A percentile compares a stretch with the other conserved stretches of the same genome.
phyloP scores from a whole-genome alignment of 2,113 vertebrate species.

The Megaptera novaeangliae region DNA sequence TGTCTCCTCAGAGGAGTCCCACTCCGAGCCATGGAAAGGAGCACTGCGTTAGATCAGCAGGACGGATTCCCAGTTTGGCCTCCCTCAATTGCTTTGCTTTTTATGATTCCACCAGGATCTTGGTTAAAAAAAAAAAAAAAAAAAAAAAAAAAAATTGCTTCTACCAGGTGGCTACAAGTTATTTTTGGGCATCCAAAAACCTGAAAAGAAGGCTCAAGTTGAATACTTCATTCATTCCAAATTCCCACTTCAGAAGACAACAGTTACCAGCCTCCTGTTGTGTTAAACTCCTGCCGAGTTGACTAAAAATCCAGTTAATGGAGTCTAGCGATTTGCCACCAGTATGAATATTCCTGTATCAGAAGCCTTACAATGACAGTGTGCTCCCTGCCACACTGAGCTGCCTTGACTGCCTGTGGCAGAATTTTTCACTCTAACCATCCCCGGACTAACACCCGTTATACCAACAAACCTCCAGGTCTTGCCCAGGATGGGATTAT shows the following conservation, averaged over 20 bases:
- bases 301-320: slow-evolving; percentile 45
- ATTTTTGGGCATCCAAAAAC: slow-evolving; percentile 44
- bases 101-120: slow-evolving; percentile 52
- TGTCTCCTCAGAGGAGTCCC: neutral
- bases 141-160: neutral
- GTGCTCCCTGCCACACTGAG: neutral
- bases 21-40: neutral
- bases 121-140: neutral
- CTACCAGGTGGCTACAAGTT: neutral
- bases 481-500: slow-evolving; percentile 47
- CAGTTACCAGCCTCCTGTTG: slow-evolving; percentile 22
- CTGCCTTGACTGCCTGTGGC: slow-evolving; percentile 51
- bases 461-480: slow-evolving; percentile 48
- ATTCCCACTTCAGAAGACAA: slow-evolving; percentile 43
- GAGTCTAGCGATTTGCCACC: slow-evolving; percentile 51
- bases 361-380: neutral
- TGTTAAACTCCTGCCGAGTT: slow-evolving; percentile 46
- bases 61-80: slow-evolving; percentile 52
- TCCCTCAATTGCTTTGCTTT: slow-evolving; percentile 40
- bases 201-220: slow-evolving; percentile 7
- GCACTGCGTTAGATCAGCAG: slow-evolving; percentile 13
- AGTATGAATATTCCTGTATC: neutral
- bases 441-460: slow-evolving; percentile 47
- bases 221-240: slow-evolving; percentile 31
- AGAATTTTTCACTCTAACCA: slow-evolving; percentile 36